Conservation (phyloP, 2,888 invertebrate species). For the Agonopterix arenella region DNA sequence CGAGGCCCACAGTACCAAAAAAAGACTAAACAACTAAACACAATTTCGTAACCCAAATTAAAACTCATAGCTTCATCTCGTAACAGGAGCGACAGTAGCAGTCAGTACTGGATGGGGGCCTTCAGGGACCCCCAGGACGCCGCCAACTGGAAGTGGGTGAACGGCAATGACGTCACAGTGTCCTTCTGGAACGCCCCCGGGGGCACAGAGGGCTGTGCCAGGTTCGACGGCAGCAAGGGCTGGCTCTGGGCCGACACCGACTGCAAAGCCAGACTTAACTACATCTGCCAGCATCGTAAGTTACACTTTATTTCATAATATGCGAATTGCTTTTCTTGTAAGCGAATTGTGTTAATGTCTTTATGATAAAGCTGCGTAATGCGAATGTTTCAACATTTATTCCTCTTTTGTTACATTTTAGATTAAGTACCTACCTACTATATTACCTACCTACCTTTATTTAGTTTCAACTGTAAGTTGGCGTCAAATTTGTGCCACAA, state of each 20-base stretch:
- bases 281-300: conserved; percentile 96
- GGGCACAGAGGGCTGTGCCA: conserved; percentile 89
- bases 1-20: no score
- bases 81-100: conserved; percentile 89
- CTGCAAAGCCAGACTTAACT: conserved; percentile 89
- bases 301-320: conserved; percentile 25
- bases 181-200: conserved; percentile 95
- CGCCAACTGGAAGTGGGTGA: conserved; percentile 93
- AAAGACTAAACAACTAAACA: no score
- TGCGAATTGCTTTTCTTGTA: conserved; percentile 1
- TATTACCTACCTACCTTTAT: no score
- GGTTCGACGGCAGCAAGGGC: conserved; percentile 94
- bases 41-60: no score
- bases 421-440: no score
- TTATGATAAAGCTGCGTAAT: not conserved
- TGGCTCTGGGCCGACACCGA: conserved; percentile 97
- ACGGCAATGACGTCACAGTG: conserved; percentile 90
- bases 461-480: no score
- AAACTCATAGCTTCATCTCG: conserved; percentile 1
- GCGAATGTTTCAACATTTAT: no score
- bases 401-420: no score
- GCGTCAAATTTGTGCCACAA: no score
- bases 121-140: conserved; percentile 87
- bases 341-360: not conserved
- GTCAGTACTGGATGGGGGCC: conserved; percentile 97